phyloP scores from a whole-genome alignment of 1,140 invertebrate species.

The Hylyphantes graminicola region DNA sequence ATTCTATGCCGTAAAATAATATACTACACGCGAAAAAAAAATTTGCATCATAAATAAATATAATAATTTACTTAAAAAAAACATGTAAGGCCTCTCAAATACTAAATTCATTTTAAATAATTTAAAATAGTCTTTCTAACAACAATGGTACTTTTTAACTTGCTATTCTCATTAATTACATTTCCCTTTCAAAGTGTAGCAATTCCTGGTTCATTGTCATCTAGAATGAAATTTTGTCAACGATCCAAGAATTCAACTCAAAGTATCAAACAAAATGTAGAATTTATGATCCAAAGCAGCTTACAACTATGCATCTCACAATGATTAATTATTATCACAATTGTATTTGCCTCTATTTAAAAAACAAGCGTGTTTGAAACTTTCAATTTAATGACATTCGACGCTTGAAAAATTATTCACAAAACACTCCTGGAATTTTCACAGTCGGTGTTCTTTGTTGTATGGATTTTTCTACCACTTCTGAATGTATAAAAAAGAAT shows the following conservation, averaged over 20 bases:
- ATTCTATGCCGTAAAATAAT: no score
- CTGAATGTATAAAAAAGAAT: not conserved
- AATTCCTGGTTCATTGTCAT: conserved; percentile 9
- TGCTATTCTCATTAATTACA: conserved; percentile 13
- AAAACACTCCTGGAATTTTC: conserved; percentile 27
- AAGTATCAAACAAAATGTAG: conserved; percentile 16
- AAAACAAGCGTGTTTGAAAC: not conserved
- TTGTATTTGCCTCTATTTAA: not conserved
- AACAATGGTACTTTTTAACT: not conserved
- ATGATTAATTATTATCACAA: conserved; percentile 38
- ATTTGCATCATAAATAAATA: no score
- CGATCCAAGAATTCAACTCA: conserved; percentile 9
- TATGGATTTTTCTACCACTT: not conserved
- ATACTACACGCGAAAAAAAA: no score
- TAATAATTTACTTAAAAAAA: no score
- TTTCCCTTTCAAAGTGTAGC: not conserved
- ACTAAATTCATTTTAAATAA: no score
- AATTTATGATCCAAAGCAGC: conserved; percentile 4
- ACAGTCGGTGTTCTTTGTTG: conserved; percentile 10
- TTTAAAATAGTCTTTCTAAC: not conserved
- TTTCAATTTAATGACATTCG: conserved; percentile 20
- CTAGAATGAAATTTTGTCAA: not conserved
- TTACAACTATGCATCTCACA: not conserved
- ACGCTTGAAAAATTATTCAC: conserved; percentile 11
- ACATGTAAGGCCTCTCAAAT: no score